Percentiles rank a stretch among this genome's conserved stretches.
These are phyloP conservation scores for Thymelicus acteon DNA, from an alignment of 2,888 invertebrate genomes.

Conservation along the genomic window DNA sequence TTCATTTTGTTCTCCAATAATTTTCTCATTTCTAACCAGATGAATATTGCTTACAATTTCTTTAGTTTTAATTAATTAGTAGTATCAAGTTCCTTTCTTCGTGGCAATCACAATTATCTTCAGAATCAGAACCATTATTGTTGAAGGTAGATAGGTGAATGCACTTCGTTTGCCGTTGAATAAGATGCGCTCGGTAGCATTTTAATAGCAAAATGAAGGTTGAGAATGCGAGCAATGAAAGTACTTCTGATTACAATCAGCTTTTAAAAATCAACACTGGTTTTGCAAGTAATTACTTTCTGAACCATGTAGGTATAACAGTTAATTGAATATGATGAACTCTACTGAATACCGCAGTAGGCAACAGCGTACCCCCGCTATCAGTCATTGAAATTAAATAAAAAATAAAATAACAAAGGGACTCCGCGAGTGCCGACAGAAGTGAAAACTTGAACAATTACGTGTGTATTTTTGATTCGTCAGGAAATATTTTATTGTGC, in stretches of 20 bases:
- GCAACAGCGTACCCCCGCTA: too few species aligned
- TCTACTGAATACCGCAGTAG: too few species aligned
- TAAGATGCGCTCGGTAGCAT: slow-evolving; percentile 10
- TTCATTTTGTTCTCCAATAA: not conserved
- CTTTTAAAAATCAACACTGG: not conserved
- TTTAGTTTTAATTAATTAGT: slow-evolving; percentile 1
- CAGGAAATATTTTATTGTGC: too few species aligned
- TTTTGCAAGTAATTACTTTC: too few species aligned
- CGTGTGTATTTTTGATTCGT: too few species aligned
- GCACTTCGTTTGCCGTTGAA: not conserved
- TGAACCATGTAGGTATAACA: too few species aligned
- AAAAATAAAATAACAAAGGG: too few species aligned
- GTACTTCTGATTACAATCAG: not conserved
- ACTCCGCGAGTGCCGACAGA: too few species aligned
- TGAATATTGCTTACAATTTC: not conserved
- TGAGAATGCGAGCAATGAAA: not conserved
- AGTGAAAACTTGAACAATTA: too few species aligned
- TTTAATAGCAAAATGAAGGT: slow-evolving; percentile 8
- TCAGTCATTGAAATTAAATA: too few species aligned
- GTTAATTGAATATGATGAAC: too few species aligned
- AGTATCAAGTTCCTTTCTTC: not conserved
- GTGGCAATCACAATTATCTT: slow-evolving; percentile 12
- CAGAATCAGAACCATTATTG: slow-evolving; percentile 3
- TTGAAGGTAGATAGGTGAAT: not conserved
- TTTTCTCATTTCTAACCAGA: not conserved